Conservation (phyloP, 2,113 vertebrate genomes). For the Polypterus senegalus region DNA sequence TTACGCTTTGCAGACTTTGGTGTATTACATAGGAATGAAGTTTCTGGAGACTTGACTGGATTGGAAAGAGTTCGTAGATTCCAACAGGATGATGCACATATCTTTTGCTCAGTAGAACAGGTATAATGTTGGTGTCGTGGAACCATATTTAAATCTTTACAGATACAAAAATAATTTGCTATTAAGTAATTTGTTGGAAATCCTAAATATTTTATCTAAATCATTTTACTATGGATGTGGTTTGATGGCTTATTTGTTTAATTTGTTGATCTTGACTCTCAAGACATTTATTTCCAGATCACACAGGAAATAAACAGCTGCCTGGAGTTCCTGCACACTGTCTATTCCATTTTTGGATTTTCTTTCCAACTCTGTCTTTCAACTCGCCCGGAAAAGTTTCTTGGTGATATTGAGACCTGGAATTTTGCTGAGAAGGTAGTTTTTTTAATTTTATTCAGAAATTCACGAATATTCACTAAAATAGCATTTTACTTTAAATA, state of each 20-base stretch:
- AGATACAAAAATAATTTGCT: too few species aligned
- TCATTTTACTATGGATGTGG: too few species aligned
- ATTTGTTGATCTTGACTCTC: background rate
- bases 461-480: too few species aligned
- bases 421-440: constrained; percentile 79
- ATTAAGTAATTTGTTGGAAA: too few species aligned
- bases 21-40: constrained; percentile 83
- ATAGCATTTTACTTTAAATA: too few species aligned
- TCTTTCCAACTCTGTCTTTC: constrained; percentile 85
- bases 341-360: constrained; percentile 79
- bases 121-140: constrained; percentile 29
- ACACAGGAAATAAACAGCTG: constrained; percentile 81
- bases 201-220: too few species aligned
- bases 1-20: constrained; percentile 85
- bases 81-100: constrained; percentile 92
- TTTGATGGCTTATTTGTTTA: background rate
- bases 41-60: constrained; percentile 73
- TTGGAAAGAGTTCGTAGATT: constrained; percentile 80
- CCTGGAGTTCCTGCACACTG: constrained; percentile 73
- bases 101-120: constrained; percentile 87
- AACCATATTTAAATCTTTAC: too few species aligned
- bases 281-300: constrained; percentile 48
- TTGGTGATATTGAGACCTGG: constrained; percentile 75
- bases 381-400: constrained; percentile 76
- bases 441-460: too few species aligned